These are phyloP conservation scores for Thereva nobilitata DNA, from an alignment of 2,888 invertebrate species.

Conservation along the genomic window DNA sequence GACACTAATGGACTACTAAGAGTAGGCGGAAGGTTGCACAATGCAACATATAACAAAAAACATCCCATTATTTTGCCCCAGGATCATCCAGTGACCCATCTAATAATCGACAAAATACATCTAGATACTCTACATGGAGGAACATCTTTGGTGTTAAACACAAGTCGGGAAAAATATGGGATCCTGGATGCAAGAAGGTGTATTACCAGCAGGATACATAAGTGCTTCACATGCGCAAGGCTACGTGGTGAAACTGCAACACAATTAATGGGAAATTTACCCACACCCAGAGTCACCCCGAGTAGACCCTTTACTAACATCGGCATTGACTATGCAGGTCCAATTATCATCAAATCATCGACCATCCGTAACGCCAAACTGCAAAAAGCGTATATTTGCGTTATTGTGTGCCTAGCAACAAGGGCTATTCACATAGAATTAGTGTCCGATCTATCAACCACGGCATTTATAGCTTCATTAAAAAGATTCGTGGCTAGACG, in stretches of 20 bases:
- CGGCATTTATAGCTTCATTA: neutral
- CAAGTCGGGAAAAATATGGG: neutral
- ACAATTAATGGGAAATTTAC: conserved; percentile 10
- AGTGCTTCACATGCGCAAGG: neutral
- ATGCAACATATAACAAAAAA: neutral
- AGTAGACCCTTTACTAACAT: neutral
- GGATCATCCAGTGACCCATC: neutral
- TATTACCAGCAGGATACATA: neutral
- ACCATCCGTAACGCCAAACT: neutral
- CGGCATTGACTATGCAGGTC: neutral
- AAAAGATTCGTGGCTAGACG: neutral
- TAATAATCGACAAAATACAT: neutral
- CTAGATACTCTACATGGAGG: conserved; percentile 5
- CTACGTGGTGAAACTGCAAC: neutral
- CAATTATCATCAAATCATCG: neutral
- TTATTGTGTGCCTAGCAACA: neutral
- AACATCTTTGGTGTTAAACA: neutral
- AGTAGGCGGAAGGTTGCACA: neutral
- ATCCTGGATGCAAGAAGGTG: neutral
- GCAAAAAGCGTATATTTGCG: neutral
- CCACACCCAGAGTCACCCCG: neutral
- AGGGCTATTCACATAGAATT: conserved; percentile 1
- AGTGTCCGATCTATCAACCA: neutral
- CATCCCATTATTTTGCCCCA: neutral
- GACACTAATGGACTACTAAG: neutral